Evolutionary conservation across 2,888 invertebrate genomes (phyloP), one percentile per base, ranked within the genome.

Genomic region (Xestia c-nigrum): DNA sequence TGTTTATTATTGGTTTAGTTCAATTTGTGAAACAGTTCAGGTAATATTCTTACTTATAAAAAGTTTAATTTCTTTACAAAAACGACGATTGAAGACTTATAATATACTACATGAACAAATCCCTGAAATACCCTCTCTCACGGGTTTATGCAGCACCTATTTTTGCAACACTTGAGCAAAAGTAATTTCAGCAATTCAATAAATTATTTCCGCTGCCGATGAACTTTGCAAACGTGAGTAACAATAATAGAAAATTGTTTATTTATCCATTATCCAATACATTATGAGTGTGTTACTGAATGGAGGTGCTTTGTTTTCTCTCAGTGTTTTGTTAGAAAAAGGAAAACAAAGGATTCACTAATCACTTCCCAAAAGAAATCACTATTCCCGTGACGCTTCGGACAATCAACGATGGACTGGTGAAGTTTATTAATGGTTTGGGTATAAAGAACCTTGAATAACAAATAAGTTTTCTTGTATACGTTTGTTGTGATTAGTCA

Each of bases 271-370:
- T 31, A 31, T 31, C 31, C 1, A 31, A 50, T 50, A 3, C 0
- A 50, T 21, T 50, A 6, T 50, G 19, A 50, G 21, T 21, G 50
- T 50, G 50, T 50, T 21, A 50, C 6, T 19, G 19, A 50, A 50
- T 50, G 19, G 50, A 50, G 19, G 19, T 50, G 7, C 50, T 19
- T 19, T 3, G 3, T 50, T 55, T 55, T 64, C 16, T n/a, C 16
- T 31, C 5, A 14, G 21, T 31, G 9, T 16, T 64, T 46, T 43
- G 5, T 46, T 70, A 16, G 14, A 21, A 31, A 3, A 12, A n/a
- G 19, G 19, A 4, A n/a, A 55, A 71, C 72, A 73, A 73, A 57
- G 21, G 72, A 71, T 46, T 46, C 2, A n/a, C n/a, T 55, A 52
- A 69, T 71, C 3, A 47, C 47, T 40, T 47, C 19, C 46, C 55